phyloP scores from a whole-genome alignment of 2,797 vertebrate genomes.

The Mormyrops attenuatus region DNA sequence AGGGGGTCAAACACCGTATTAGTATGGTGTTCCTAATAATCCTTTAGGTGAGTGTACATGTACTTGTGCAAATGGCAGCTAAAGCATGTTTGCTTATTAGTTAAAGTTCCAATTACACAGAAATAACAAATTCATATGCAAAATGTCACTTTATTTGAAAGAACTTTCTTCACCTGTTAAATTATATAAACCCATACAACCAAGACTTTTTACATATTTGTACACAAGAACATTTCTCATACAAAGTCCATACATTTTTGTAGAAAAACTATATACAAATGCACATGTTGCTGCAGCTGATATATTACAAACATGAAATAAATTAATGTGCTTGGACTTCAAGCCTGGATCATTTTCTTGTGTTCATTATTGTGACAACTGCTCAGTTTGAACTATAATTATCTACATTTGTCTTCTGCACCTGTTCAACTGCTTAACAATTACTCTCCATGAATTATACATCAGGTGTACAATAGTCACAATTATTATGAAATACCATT shows the following conservation, averaged over 20 bases:
- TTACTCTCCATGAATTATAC: not conserved
- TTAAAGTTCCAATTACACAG: not conserved
- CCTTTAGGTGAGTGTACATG: too few species aligned
- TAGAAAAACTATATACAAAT: slow-evolving; percentile 57
- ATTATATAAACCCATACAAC: slow-evolving; percentile 18
- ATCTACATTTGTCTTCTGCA: not conserved
- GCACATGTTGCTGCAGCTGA: slow-evolving; percentile 51
- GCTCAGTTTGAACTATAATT: not conserved
- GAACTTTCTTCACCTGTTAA: not conserved
- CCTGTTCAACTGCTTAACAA: not conserved
- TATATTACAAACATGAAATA: slow-evolving; percentile 36
- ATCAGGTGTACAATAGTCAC: not conserved
- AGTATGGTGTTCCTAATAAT: too few species aligned
- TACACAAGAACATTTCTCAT: slow-evolving; percentile 8
- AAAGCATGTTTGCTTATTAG: not conserved
- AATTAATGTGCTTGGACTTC: slow-evolving; percentile 35
- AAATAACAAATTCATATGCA: not conserved
- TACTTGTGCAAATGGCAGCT: not conserved
- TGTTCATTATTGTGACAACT: not conserved
- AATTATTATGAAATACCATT: not conserved
- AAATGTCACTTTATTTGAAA: slow-evolving; percentile 11
- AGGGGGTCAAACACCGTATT: too few species aligned
- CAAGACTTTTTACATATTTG: not conserved
- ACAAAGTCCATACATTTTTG: slow-evolving; percentile 50
- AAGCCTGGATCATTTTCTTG: slow-evolving; percentile 11